Evolutionary conservation across 2,888 invertebrate species (phyloP).

Genomic region (Neoitamus cyanurus): DNA sequence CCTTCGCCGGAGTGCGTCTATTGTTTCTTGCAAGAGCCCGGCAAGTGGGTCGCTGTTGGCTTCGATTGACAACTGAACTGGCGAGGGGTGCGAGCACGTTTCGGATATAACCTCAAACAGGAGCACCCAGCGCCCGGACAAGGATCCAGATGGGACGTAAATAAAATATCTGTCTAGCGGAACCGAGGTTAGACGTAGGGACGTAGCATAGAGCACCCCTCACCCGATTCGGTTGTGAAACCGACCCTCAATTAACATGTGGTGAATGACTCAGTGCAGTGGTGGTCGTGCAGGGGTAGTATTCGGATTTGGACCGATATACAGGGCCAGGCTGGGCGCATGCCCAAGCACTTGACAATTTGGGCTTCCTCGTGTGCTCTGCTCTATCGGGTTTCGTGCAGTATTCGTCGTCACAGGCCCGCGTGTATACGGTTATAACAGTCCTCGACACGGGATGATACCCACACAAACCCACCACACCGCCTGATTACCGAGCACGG

Average conservation of each 20-base stretch:
- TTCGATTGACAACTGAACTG: slow-evolving; percentile 15
- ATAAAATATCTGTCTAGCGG: slow-evolving; percentile 44
- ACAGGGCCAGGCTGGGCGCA: slow-evolving; percentile 2
- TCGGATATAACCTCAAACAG: slow-evolving; percentile 25
- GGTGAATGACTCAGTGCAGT: slow-evolving; percentile 33
- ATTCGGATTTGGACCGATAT: neutral
- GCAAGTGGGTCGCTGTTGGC: neutral
- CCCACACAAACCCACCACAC: neutral
- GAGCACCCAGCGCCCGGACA: neutral
- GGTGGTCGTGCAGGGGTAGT: slow-evolving; percentile 18
- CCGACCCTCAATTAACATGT: slow-evolving; percentile 41
- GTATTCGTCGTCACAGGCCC: neutral
- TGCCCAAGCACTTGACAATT: slow-evolving; percentile 19
- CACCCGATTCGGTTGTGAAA: slow-evolving; percentile 13
- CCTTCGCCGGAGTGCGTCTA: neutral
- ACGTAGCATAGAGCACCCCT: slow-evolving; percentile 1
- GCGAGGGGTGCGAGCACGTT: slow-evolving; percentile 19
- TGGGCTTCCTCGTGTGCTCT: slow-evolving; percentile 29
- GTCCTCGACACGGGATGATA: neutral
- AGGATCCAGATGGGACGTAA: slow-evolving; percentile 40
- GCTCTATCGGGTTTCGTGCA: slow-evolving; percentile 40
- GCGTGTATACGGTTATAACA: neutral
- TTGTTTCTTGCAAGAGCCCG: slow-evolving; percentile 11
- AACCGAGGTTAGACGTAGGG: slow-evolving; percentile 29
- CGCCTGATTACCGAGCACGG: slow-evolving; percentile 6